These are phyloP conservation scores for Maccullochella peelii DNA, from an alignment of 2,113 vertebrate species.

Conservation along the genomic window DNA sequence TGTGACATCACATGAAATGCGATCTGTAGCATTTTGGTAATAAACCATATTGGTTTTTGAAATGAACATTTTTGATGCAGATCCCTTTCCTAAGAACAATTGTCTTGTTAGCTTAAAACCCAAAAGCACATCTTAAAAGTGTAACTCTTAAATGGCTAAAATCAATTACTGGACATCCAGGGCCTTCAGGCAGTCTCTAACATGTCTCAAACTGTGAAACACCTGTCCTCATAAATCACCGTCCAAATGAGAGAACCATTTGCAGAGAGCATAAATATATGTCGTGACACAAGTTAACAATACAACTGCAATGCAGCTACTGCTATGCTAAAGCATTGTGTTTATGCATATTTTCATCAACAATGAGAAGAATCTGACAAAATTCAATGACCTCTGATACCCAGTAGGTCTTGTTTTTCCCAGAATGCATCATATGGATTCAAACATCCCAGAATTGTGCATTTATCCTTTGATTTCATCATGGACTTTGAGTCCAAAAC, in stretches of 20 bases:
- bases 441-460: not conserved
- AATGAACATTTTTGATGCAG: not conserved
- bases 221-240: constrained; percentile 58
- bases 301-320: not conserved
- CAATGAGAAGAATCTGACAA: not conserved
- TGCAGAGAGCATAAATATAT: not conserved
- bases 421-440: constrained; percentile 15
- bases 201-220: constrained; percentile 11
- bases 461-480: constrained; percentile 13
- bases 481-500: constrained; percentile 2
- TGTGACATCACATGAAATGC: constrained; percentile 11
- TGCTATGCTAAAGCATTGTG: not conserved
- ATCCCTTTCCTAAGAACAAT: not conserved
- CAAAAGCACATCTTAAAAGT: not conserved
- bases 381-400: not conserved
- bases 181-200: constrained; percentile 4
- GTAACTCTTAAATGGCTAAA: constrained; percentile 9
- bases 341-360: not conserved
- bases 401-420: not conserved
- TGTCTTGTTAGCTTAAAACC: not conserved
- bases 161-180: not conserved
- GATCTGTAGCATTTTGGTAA: not conserved
- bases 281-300: not conserved
- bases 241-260: not conserved
- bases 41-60: not conserved